Percentiles rank a stretch among this genome's conserved stretches.
Evolutionary conservation across 2,113 vertebrate species (phyloP).

Genomic region (Scatophagus argus): DNA sequence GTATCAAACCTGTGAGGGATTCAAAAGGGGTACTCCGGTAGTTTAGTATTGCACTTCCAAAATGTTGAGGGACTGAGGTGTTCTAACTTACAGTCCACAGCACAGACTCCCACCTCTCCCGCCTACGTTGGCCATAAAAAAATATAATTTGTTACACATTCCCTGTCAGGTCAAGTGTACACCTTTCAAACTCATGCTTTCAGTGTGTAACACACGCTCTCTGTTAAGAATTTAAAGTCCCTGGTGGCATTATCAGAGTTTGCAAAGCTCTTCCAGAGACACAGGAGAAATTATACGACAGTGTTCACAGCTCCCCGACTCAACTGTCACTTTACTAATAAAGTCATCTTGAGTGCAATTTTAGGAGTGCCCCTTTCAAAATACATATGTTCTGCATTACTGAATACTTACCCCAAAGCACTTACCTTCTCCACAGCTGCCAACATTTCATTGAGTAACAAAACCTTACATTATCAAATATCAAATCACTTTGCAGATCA

Average conservation of each 20-base stretch:
- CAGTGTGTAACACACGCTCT: neutral
- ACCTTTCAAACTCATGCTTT: neutral
- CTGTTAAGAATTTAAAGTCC: neutral
- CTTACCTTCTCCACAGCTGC: conserved; percentile 78
- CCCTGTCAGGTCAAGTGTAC: neutral
- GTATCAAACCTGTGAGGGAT: neutral
- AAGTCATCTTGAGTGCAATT: conserved; percentile 10
- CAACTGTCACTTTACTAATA: neutral
- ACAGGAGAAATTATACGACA: neutral
- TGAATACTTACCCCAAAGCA: conserved; percentile 73
- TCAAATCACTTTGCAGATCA: conserved; percentile 51
- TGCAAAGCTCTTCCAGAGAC: conserved; percentile 1
- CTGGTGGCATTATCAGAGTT: neutral
- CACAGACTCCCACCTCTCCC: no score
- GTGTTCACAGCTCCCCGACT: neutral
- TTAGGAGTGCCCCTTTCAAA: conserved; percentile 33
- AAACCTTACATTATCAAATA: conserved; percentile 48
- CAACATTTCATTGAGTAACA: conserved; percentile 51
- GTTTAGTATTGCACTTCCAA: conserved; percentile 2
- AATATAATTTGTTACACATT: neutral
- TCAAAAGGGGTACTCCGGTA: conserved; percentile 25
- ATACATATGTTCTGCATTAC: conserved; percentile 1
- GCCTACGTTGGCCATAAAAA: neutral
- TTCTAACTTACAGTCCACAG: neutral
- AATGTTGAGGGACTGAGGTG: neutral